Conservation (phyloP, 1,140 invertebrate genomes). For the Diachasmimorpha longicaudata region DNA sequence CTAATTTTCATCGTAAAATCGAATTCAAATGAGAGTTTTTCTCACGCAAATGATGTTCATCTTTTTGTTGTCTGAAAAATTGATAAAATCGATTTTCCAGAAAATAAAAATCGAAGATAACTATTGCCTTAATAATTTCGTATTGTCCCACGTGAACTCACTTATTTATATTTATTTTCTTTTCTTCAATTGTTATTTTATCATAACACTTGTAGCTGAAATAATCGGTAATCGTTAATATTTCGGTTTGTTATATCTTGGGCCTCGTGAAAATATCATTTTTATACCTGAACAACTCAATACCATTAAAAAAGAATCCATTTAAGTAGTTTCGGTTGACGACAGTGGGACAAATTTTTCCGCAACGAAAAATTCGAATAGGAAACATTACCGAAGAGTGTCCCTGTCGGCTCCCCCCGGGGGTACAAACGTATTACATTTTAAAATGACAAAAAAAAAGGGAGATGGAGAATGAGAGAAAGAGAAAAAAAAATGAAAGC, state of each 20-base stretch:
- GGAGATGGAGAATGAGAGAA: background rate
- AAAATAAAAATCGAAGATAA: too few species aligned
- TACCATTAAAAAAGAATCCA: slow-evolving; percentile 2
- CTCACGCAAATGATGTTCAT: too few species aligned
- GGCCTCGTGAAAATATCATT: background rate
- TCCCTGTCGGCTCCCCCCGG: slow-evolving; percentile 21
- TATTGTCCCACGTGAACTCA: too few species aligned
- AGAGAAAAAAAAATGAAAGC: slow-evolving; percentile 16
- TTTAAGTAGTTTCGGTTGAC: slow-evolving; percentile 1
- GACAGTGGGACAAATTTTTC: slow-evolving; percentile 52
- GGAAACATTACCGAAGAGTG: slow-evolving; percentile 25
- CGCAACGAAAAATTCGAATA: slow-evolving; percentile 48
- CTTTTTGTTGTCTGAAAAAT: too few species aligned
- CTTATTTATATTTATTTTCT: too few species aligned
- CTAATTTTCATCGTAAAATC: background rate
- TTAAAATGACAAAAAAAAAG: slow-evolving; percentile 55
- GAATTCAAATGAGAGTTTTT: too few species aligned
- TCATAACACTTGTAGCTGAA: too few species aligned
- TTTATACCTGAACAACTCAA: background rate
- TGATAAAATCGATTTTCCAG: too few species aligned
- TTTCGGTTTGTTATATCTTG: too few species aligned
- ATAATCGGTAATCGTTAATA: too few species aligned
- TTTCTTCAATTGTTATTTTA: too few species aligned
- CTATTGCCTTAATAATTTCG: too few species aligned
- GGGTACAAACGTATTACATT: slow-evolving; percentile 51